These are phyloP conservation scores for Agrilus cyanescens DNA, from an alignment of 2,888 invertebrate species.

Conservation along the genomic window DNA sequence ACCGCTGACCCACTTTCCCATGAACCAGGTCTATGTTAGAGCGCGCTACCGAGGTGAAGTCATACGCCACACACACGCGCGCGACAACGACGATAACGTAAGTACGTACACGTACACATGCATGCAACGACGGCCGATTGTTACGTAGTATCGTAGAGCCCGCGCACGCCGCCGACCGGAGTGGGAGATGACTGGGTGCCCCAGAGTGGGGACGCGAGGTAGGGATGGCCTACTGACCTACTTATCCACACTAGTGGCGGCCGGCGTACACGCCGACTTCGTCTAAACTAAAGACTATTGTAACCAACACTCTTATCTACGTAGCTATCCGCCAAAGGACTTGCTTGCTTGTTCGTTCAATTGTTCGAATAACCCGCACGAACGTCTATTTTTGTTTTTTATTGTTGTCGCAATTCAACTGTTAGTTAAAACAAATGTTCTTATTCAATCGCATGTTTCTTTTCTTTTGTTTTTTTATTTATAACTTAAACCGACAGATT, in stretches of 20 bases:
- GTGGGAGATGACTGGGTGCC: constrained; percentile 25
- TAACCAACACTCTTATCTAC: no score
- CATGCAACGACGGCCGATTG: constrained; percentile 4
- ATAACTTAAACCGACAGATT: no score
- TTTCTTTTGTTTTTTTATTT: no score
- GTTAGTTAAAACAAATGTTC: no score
- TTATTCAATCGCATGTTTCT: no score
- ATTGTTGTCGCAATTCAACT: no score
- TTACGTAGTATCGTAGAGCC: constrained; percentile 7
- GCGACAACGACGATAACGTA: constrained; percentile 24
- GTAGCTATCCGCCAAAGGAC: no score
- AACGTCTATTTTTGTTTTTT: no score
- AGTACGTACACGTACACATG: constrained; percentile 5
- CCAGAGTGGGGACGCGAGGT: constrained; percentile 37
- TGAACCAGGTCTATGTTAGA: constrained; percentile 89
- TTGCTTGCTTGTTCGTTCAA: no score
- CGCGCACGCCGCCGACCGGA: constrained; percentile 16
- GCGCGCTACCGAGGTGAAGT: constrained; percentile 30
- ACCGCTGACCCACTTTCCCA: constrained; percentile 75
- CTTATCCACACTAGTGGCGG: constrained; percentile 40
- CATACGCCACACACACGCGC: constrained; percentile 27
- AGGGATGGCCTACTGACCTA: constrained; percentile 77
- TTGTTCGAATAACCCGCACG: no score
- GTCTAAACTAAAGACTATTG: no score
- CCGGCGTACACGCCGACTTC: no score